Evolutionary conservation across 2,797 vertebrate genomes (phyloP).

Genomic region (Diglossa cyanea): DNA sequence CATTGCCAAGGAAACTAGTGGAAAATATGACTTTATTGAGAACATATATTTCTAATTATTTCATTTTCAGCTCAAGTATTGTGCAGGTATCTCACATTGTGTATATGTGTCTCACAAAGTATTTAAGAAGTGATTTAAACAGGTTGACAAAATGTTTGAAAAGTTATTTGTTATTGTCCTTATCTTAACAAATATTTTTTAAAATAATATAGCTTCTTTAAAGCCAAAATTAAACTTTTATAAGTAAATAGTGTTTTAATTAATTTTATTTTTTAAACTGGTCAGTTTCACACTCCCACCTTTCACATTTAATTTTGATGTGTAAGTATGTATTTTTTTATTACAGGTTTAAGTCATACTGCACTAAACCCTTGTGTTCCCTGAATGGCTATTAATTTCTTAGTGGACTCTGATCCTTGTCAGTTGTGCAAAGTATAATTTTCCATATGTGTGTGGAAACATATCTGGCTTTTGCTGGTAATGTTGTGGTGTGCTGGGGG

Average conservation of each 20-base stretch:
- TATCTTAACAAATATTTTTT: not conserved
- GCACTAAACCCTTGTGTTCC: not conserved
- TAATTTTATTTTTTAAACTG: not conserved
- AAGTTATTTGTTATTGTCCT: not conserved
- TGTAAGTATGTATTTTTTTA: not conserved
- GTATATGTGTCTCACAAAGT: not conserved
- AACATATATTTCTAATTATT: not conserved
- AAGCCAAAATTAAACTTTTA: not conserved
- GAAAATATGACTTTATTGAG: not conserved
- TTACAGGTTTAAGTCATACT: not conserved
- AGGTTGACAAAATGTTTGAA: not conserved
- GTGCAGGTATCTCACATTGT: not conserved
- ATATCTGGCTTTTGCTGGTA: not conserved
- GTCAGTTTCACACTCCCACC: not conserved
- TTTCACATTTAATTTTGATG: not conserved
- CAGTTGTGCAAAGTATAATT: not conserved
- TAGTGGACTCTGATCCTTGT: not conserved
- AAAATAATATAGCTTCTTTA: not conserved
- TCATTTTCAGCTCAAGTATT: not conserved
- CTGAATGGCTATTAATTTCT: not conserved
- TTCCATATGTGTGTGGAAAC: not conserved
- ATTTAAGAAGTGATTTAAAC: not conserved
- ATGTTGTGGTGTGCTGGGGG: not conserved
- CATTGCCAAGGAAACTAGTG: not conserved
- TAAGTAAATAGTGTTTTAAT: not conserved